Evolutionary conservation across 37 sponge, comb jelly and placozoan genomes (phyloP).

Genomic region (Aphrocallistes beatrix): DNA sequence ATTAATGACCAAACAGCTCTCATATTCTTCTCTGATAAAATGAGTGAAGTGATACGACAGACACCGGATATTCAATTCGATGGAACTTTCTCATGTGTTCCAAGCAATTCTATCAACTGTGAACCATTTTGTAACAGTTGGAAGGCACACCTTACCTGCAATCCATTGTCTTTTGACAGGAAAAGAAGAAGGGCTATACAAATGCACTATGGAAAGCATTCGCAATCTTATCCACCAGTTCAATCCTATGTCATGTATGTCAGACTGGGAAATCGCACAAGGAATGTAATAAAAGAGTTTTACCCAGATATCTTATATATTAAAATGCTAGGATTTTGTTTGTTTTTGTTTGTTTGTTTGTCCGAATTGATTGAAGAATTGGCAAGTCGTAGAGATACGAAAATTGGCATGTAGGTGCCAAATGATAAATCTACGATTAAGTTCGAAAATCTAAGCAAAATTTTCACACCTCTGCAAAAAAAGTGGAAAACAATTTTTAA

Average conservation of each 20-base stretch:
- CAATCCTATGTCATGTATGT: not conserved
- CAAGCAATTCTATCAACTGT: not conserved
- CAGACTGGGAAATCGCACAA: not conserved
- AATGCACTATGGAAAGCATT: not conserved
- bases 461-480: no score
- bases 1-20: not conserved
- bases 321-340: no score
- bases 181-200: not conserved
- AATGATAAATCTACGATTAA: no score
- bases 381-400: no score
- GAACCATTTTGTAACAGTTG: not conserved
- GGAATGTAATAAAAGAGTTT: not conserved
- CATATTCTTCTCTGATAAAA: not conserved
- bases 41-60: not conserved
- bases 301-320: not conserved
- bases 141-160: not conserved
- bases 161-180: not conserved
- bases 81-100: not conserved
- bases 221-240: not conserved
- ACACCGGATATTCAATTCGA: not conserved
- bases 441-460: no score
- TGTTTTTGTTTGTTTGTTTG: no score
- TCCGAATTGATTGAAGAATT: no score
- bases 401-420: no score
- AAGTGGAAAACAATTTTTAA: no score